Conservation (phyloP, 2,113 vertebrate genomes). For the Platysteira castanea region DNA sequence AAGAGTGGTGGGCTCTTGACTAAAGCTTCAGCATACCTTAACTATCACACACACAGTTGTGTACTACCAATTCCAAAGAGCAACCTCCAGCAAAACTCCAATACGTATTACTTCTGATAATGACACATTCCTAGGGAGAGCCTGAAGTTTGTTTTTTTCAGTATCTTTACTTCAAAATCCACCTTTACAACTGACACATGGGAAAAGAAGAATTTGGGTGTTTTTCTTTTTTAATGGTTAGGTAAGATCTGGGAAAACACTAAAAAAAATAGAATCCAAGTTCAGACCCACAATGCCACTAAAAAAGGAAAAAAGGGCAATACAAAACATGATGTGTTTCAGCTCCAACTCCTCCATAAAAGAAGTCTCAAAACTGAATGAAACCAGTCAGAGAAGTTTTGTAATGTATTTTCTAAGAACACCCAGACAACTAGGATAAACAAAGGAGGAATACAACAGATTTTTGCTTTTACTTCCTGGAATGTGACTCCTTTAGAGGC, state of each 20-base stretch:
- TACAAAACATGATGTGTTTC: not conserved
- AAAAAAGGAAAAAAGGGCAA: not conserved
- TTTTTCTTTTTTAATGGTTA: not conserved
- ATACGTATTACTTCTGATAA: not conserved
- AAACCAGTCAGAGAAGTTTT: not conserved
- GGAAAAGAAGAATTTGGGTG: not conserved
- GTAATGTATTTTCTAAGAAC: not conserved
- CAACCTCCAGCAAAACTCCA: not conserved
- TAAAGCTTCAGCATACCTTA: not conserved
- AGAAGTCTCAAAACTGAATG: not conserved
- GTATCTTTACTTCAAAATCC: not conserved
- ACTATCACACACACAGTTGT: fast-evolving
- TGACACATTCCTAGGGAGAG: not conserved
- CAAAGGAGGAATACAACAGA: not conserved
- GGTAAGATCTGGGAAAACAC: not conserved
- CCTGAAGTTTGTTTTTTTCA: not conserved
- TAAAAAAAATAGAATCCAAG: not conserved
- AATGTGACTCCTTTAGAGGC: not conserved
- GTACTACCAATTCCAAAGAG: not conserved
- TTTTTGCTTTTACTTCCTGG: not conserved
- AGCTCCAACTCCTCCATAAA: not conserved
- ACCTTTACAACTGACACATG: not conserved
- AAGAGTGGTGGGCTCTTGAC: not conserved
- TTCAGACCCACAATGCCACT: not conserved
- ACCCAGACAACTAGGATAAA: not conserved